Evolutionary conservation across 1,140 invertebrate species (phyloP).

Genomic region (Lepidurus packardi): DNA sequence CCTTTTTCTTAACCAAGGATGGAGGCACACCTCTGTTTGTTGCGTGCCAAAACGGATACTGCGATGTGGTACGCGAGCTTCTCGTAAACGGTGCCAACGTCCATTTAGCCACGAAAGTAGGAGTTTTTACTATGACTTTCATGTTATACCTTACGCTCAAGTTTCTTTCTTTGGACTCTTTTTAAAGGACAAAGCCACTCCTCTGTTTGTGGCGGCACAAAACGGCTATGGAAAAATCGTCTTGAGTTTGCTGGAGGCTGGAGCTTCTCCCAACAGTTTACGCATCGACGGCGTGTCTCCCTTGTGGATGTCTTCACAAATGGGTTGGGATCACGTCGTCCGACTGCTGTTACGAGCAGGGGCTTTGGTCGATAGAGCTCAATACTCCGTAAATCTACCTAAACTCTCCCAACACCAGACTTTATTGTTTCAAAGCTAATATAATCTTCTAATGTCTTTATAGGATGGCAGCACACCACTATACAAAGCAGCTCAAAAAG

Average conservation of each 20-base stretch:
- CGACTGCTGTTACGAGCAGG: slow-evolving; percentile 66
- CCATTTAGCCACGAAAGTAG: slow-evolving; percentile 78
- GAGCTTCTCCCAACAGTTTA: slow-evolving; percentile 61
- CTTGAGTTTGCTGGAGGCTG: slow-evolving; percentile 56
- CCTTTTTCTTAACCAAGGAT: slow-evolving; percentile 54
- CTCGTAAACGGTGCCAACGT: slow-evolving; percentile 71
- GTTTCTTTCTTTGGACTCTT: slow-evolving; percentile 26
- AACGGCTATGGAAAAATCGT: slow-evolving; percentile 78
- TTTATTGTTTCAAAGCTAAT: slow-evolving; percentile 17
- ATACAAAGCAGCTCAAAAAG: slow-evolving; percentile 90
- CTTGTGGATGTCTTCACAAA: slow-evolving; percentile 88
- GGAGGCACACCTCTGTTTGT: slow-evolving; percentile 87
- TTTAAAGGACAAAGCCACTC: slow-evolving; percentile 73
- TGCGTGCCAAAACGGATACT: slow-evolving; percentile 82
- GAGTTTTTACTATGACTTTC: slow-evolving; percentile 22
- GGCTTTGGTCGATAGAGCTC: slow-evolving; percentile 68
- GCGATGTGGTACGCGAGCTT: slow-evolving; percentile 75
- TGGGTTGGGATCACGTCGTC: slow-evolving; percentile 79
- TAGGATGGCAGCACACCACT: slow-evolving; percentile 84
- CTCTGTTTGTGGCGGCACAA: slow-evolving; percentile 81
- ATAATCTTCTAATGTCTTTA: slow-evolving; percentile 40
- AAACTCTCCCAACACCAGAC: slow-evolving; percentile 35
- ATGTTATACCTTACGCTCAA: not conserved
- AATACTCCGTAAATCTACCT: slow-evolving; percentile 55
- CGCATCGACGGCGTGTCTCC: slow-evolving; percentile 77